Evolutionary conservation across 2,797 vertebrate species (phyloP), one percentile per base, ranked within the genome.

Genomic region (Cynopterus sphinx): DNA sequence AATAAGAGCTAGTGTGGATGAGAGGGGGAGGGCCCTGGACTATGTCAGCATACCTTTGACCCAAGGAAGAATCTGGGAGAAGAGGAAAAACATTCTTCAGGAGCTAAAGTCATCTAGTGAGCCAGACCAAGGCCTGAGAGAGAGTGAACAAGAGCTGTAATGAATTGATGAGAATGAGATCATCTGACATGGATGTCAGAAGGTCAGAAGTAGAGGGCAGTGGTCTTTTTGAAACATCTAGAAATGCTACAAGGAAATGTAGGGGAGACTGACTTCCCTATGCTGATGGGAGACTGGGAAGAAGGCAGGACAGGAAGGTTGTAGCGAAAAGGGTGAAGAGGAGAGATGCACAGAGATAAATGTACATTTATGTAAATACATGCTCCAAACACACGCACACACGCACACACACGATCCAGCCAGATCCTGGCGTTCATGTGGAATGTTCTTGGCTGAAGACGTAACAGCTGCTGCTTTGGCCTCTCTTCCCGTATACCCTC

Each of bases 391-490:
- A 33, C 65, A 31, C 1, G 79, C 22, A 24, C 13, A 22, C 43
- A 19, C 3, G 13, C 59, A 53, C 15, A 9, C 49, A 51, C 31
- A n/a, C 28, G 43, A 4, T 33, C 71, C 61, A 63, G 0, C 43
- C 75, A 67, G 46, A 88, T 22, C 74, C 77, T 26, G 13, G 57
- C 82, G 39, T 91, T 91, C 41, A 4, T 33, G 28, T 92, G 91
- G 91, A 82, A 86, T 94, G 65, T 91, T 92, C 59, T 87, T 87
- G 26, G 90, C 87, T 93, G 22, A 74, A 90, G 73, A 82, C 2
- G 0, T 12, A 68, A 83, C 83, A 61, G 84, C 92, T 94, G 91
- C 93, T 67, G 5, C 73, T 49, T 77, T 92, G 92, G 77, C 59
- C 75, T 83, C 78, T 55, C 75, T 67, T 61, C 59, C 51, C 49